Evolutionary conservation across 2,113 vertebrate genomes (phyloP).

Genomic region (Rafetus swinhoei): DNA sequence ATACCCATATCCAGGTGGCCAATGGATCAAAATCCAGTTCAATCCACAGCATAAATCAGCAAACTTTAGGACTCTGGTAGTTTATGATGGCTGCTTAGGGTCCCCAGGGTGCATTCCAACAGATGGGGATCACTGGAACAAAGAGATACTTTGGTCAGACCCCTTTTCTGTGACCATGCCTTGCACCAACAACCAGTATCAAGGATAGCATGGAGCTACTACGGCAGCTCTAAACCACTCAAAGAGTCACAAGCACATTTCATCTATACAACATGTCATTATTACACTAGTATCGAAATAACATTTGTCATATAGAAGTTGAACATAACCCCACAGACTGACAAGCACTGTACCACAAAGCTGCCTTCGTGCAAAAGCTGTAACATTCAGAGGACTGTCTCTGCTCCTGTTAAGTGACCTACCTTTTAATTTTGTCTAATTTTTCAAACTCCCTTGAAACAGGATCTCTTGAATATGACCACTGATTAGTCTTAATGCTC

Average conservation of each 20-base stretch:
- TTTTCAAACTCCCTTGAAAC: background rate
- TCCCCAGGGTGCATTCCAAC: background rate
- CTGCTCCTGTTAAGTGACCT: background rate
- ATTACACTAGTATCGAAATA: background rate
- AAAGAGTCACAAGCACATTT: background rate
- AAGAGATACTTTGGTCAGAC: background rate
- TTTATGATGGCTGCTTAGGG: background rate
- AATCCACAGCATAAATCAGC: background rate
- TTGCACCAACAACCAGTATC: background rate
- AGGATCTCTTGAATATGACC: too few species aligned
- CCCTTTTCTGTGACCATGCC: background rate
- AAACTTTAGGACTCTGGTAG: background rate
- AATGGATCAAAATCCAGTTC: background rate
- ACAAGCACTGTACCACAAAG: background rate
- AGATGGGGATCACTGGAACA: background rate
- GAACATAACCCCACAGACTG: accelerated
- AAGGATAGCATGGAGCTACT: background rate
- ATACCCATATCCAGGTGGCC: background rate
- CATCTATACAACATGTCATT: background rate
- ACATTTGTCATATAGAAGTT: accelerated
- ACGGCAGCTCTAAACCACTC: background rate
- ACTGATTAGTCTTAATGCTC: background rate
- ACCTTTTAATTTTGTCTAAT: slow-evolving; percentile 1
- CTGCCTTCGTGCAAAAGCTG: background rate
- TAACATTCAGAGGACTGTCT: background rate